Conservation (phyloP, 2,113 vertebrate genomes). For the Antechinus stuartii region DNA sequence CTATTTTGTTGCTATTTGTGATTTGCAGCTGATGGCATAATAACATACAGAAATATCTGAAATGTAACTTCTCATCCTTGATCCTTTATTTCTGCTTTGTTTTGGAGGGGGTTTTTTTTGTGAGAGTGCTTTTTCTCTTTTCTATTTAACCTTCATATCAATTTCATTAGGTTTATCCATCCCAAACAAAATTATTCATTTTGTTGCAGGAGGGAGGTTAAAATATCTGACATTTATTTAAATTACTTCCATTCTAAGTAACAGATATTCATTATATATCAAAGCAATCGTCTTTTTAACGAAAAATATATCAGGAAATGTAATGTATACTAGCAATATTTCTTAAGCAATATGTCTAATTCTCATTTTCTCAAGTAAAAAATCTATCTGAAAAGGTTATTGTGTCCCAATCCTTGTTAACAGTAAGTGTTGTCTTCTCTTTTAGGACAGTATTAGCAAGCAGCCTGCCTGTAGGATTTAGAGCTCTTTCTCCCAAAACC, state of each 20-base stretch:
- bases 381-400: neutral
- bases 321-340: neutral
- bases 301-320: neutral
- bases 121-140: neutral
- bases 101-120: neutral
- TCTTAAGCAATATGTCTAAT: neutral
- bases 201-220: neutral
- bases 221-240: neutral
- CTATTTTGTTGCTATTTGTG: conserved; percentile 21
- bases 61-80: neutral
- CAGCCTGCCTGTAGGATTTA: neutral
- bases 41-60: neutral
- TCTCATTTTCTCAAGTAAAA: neutral
- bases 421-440: neutral
- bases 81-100: conserved; percentile 28
- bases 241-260: neutral
- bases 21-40: conserved; percentile 4
- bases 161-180: conserved; percentile 14
- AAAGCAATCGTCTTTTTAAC: neutral
- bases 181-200: neutral
- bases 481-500: neutral
- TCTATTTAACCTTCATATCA: neutral
- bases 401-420: neutral
- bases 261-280: neutral
- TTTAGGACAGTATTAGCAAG: neutral